Percentiles rank a stretch among this genome's conserved stretches.
Conservation (phyloP, 2,797 vertebrate species). For the Gambelia wislizenii region DNA sequence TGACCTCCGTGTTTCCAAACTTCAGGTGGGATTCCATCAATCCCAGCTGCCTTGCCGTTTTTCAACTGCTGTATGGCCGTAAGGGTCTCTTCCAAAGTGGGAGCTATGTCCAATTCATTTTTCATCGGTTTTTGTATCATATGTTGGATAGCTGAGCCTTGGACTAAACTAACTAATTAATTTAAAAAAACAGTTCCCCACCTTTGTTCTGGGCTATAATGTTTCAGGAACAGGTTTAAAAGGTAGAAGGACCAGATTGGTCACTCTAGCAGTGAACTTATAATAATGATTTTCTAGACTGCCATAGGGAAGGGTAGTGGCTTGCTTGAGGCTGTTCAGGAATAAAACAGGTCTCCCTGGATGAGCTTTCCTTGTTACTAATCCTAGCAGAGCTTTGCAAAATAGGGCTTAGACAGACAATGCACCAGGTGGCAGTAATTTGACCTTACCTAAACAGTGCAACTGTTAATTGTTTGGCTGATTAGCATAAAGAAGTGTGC, state of each 20-base stretch:
- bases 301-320: not conserved
- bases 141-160: no score
- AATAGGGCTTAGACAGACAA: slow-evolving; percentile 1
- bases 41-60: no score
- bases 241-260: not conserved
- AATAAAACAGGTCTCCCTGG: not conserved
- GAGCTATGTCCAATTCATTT: no score
- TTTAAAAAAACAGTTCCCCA: not conserved
- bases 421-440: slow-evolving; percentile 25
- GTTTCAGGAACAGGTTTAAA: not conserved
- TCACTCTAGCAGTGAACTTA: not conserved
- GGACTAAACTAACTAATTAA: not conserved
- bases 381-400: not conserved
- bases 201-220: not conserved
- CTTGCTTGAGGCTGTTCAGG: not conserved
- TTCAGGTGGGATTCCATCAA: no score
- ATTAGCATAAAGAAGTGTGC: slow-evolving; percentile 8
- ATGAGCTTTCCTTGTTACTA: slow-evolving; percentile 19
- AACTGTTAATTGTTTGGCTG: slow-evolving; percentile 14
- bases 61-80: no score
- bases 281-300: not conserved
- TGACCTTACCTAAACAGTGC: slow-evolving; percentile 3
- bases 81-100: no score
- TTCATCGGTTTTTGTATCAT: no score
- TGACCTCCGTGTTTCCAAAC: no score